Evolutionary conservation across 1,140 invertebrate genomes (phyloP).

Genomic region (Semibalanus balanoides): DNA sequence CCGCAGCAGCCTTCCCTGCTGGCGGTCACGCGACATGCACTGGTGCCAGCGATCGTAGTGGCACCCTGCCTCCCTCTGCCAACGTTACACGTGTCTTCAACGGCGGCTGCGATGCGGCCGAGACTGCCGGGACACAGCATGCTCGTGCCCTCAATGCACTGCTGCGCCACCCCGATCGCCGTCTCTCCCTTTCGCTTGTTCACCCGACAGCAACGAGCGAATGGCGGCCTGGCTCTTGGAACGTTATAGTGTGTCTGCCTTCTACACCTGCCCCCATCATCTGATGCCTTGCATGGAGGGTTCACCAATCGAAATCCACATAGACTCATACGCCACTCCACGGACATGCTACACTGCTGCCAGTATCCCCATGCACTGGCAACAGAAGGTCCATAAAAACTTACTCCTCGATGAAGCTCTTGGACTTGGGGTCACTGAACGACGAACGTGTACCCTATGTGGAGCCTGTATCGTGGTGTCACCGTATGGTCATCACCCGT

Average conservation of each 20-base stretch:
- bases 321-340: neutral
- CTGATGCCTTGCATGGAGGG: neutral
- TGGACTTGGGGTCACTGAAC: neutral
- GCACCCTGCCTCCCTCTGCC: neutral
- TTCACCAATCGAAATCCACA: neutral
- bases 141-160: neutral
- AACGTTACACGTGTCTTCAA: neutral
- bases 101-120: neutral
- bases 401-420: neutral
- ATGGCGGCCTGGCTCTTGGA: neutral
- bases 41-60: neutral
- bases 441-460: neutral
- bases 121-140: neutral
- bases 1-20: no score
- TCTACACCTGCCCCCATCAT: neutral
- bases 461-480: neutral
- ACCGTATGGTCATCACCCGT: neutral
- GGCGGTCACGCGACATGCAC: neutral
- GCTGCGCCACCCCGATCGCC: neutral
- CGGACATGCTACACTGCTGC: neutral
- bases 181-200: neutral
- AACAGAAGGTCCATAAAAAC: neutral
- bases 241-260: neutral
- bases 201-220: neutral
- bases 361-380: neutral